These are phyloP conservation scores for Eupelmus urozonus DNA, from an alignment of 2,888 invertebrate genomes.

Conservation along the genomic window DNA sequence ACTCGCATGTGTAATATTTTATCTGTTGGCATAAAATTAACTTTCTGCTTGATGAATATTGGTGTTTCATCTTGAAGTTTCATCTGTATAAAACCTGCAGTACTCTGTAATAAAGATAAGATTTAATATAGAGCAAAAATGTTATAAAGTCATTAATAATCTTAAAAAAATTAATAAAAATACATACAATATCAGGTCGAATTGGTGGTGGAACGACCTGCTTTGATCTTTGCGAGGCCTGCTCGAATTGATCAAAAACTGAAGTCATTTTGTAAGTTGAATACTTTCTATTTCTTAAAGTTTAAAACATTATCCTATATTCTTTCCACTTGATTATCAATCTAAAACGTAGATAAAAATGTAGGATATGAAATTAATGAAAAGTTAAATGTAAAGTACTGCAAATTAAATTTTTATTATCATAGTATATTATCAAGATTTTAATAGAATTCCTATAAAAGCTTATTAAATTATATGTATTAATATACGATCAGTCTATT, in stretches of 20 bases:
- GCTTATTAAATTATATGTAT: no score
- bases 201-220: conserved; percentile 72
- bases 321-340: no score
- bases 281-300: conserved; percentile 7
- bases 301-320: conserved; percentile 1
- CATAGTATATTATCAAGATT: no score
- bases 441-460: no score
- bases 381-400: no score
- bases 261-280: conserved; percentile 82
- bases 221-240: conserved; percentile 82
- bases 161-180: conserved; percentile 22
- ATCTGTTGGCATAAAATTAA: conserved; percentile 88
- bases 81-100: conserved; percentile 80
- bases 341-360: no score
- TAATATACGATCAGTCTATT: no score
- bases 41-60: conserved; percentile 91
- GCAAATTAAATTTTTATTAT: no score
- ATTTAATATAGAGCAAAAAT: no score
- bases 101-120: conserved; percentile 76
- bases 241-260: conserved; percentile 90
- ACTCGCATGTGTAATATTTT: conserved; percentile 89
- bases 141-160: conserved; percentile 63
- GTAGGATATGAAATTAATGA: no score
- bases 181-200: conserved; percentile 78
- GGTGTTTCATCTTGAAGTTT: conserved; percentile 86